Base-by-base conservation (phyloP, 2,797 vertebrate genomes). In the Anguilla obscura region DNA sequence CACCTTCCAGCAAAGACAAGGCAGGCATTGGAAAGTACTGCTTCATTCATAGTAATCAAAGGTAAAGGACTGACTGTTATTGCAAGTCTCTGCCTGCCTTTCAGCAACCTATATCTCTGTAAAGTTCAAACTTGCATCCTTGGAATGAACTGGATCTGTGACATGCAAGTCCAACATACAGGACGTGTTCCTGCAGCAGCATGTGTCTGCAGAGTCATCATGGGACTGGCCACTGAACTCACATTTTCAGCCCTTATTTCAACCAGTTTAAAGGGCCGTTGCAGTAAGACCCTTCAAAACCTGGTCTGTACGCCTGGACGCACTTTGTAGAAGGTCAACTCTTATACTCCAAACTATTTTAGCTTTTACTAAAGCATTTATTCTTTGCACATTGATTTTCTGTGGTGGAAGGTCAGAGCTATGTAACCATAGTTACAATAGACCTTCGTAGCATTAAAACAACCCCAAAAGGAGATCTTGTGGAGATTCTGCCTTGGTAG, bases 1-100 rank as follows among this genome's bases (percentile, higher is more conserved):
- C 93, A 87, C 93, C 92, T 95, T 95, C 92, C 96, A 97, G 96
- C 95, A 97, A 96, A 97, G 95, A 93, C 94, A 97, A 92, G 93
- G 94, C 95, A 94, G 96, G 96, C 94, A 95, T 91, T 95, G 94
- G 96, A 95, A 97, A 93, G 92, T 95, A 94, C 94, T 96, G 93
- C 95, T 95, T 91, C 95, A 94, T 95, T 93, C 95, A 95, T 90
- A 92, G 93, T 95, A 95, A 93, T 90, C 95, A 95, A 96, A 97
- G 97, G 97, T 97, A 97, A 97, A 92, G 90, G 85, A 86, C 86
- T 58, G 85, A 86, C 86, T 58, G 69, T 33, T 89, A 88, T 84
- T 90, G 82, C 84, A 89, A 85, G 74, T 14, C 54, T 58, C 83
- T 89, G 85, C 85, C 88, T 91, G 89, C 87, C 88, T 92, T 88